Percentiles rank a stretch among this genome's conserved stretches.
Evolutionary conservation across 2,797 vertebrate species (phyloP).

Genomic region (Syngnathus acus): DNA sequence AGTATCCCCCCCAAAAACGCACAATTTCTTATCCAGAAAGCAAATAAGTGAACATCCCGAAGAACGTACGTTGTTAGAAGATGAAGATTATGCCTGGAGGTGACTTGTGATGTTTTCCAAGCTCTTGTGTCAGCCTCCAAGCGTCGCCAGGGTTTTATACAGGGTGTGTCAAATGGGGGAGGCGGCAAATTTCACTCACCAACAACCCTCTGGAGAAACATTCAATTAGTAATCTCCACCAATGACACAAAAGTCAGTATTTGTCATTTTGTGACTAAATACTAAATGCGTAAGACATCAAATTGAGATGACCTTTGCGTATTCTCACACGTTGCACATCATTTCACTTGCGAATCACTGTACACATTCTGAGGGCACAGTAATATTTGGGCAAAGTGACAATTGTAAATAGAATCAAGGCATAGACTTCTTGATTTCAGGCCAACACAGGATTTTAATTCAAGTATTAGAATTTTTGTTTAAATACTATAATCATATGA

Average conservation of each 20-base stretch:
- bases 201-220: constrained; percentile 38
- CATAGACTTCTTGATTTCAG: not conserved
- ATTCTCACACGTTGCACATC: not conserved
- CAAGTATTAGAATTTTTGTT: not conserved
- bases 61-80: not conserved
- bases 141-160: constrained; percentile 52
- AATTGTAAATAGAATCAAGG: too few relatives aligned
- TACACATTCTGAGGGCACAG: not conserved
- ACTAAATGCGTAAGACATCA: not conserved
- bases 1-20: not conserved
- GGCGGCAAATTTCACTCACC: constrained; percentile 29
- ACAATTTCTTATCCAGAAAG: not conserved
- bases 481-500: not conserved
- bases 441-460: not conserved
- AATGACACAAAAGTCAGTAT: constrained; percentile 21
- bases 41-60: not conserved
- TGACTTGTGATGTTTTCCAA: constrained; percentile 11
- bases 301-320: not conserved
- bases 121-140: constrained; percentile 31
- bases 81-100: constrained; percentile 13
- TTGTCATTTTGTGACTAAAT: not conserved
- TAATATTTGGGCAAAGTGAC: not conserved
- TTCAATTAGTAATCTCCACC: constrained; percentile 21
- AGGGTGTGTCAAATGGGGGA: constrained; percentile 28
- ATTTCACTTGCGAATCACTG: not conserved